A percentile compares a stretch with the other conserved stretches of the same genome.
These are phyloP conservation scores for Batillaria attramentaria DNA, from an alignment of 1,140 invertebrate genomes.

Conservation along the genomic window DNA sequence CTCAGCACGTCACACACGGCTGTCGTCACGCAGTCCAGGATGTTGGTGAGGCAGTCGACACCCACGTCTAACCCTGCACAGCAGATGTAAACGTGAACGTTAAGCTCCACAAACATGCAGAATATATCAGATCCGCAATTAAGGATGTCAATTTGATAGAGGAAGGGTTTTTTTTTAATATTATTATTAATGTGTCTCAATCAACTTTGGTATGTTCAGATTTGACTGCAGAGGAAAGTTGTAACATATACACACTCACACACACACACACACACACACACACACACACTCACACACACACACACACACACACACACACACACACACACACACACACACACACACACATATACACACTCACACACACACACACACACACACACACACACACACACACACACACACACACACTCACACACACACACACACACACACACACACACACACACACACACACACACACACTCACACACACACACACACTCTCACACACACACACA, in stretches of 20 bases:
- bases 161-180: too few species aligned
- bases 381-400: constrained; percentile 2
- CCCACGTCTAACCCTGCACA: too few species aligned
- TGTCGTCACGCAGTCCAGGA: too few species aligned
- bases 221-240: background rate
- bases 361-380: background rate
- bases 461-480: background rate
- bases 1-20: too few species aligned
- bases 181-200: too few species aligned
- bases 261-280: constrained; percentile 2
- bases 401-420: background rate
- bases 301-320: constrained; percentile 2
- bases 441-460: constrained; percentile 2
- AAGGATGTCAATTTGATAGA: too few species aligned
- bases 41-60: too few species aligned
- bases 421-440: constrained; percentile 2
- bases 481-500: background rate
- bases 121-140: too few species aligned
- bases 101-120: too few species aligned
- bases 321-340: background rate
- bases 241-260: background rate
- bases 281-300: background rate
- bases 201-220: too few species aligned
- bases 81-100: too few species aligned
- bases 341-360: background rate